These are phyloP conservation scores for Sanderia malayensis DNA, from an alignment of 30 jellyfish, hydroid and myxozoan species.

Conservation along the genomic window DNA sequence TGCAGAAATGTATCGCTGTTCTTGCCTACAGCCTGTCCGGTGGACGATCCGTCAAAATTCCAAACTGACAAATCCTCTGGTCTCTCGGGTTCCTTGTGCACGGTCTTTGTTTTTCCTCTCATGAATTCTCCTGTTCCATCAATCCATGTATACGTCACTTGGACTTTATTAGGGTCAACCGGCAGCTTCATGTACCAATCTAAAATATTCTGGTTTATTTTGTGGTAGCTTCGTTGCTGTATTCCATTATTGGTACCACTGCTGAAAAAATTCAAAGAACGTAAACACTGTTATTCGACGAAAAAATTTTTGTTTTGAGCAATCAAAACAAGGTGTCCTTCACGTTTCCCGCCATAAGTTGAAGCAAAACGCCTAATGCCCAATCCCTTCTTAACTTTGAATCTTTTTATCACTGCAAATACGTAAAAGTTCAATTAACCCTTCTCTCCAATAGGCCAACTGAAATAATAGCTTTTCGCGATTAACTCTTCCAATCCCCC, in stretches of 20 bases:
- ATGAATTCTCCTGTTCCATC: constrained; percentile 87
- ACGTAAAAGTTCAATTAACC: no score
- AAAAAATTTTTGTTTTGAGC: no score
- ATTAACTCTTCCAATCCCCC: no score
- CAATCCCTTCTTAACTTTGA: no score
- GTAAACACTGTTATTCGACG: no score
- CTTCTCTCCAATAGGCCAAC: no score
- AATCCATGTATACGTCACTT: constrained; percentile 75
- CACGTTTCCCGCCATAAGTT: no score
- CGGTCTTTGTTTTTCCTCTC: constrained; percentile 82
- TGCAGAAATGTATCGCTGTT: constrained; percentile 85
- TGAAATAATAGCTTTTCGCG: no score
- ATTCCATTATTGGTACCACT: not conserved
- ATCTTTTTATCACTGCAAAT: no score
- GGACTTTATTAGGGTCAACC: constrained; percentile 26
- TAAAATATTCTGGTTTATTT: constrained; percentile 45
- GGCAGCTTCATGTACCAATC: constrained; percentile 73
- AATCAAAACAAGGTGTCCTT: no score
- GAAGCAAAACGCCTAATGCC: no score
- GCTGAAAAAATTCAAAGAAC: not conserved
- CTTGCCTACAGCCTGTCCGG: constrained; percentile 87
- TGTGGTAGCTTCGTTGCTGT: not conserved
- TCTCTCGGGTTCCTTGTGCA: constrained; percentile 67
- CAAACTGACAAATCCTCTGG: constrained; percentile 80
- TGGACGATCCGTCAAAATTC: constrained; percentile 97